Evolutionary conservation across 2,113 vertebrate genomes (phyloP), one percentile per base, ranked within the genome.

Genomic region (Dipodomys merriami): DNA sequence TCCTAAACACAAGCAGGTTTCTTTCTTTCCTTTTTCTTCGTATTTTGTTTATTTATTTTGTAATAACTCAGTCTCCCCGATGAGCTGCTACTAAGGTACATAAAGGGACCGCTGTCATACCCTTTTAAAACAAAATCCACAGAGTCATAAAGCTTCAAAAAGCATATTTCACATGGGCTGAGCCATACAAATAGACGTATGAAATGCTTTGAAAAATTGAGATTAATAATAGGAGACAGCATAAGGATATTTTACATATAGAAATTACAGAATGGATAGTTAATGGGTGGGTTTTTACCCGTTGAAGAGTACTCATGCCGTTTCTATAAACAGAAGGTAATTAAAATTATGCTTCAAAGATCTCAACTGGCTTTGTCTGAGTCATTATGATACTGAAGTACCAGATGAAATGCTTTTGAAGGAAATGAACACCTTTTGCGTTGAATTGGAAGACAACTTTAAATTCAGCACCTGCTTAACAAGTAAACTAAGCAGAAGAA

Each of bases 301-400:
- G 0, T 94, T 95, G 94, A 77, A 1, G 3, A 94, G 29, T 89
- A 95, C 18, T 68, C 86, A 77, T 25, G 2, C 1, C 81, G 73
- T 94, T 94, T 80, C 4, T 73, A 85, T 91, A 95, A 88, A 90
- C 6, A 23, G 80, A 91, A 60, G 79, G 67, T 91, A 88, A 86
- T 96, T 96, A 91, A 82, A 95, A 94, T 94, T 67, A 91, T 78
- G 83, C 81, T 84, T 92, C 91, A 86, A 80, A 30, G 57, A 92
- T 93, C 77, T 94, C 80, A 83, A 84, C 71, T 94, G 94, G 88
- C 93, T 96, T 96, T 95, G 95, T 96, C 64, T 94, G 83, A 77
- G 92, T 90, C 69, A 85, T 91, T 94, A 64, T 82, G 86, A 69
- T 88, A n/a, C 22, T 73, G 15, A 91, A 64, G 0, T 44, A 91